Conservation (phyloP, 2,888 invertebrate species). For the Agrochola circellaris region DNA sequence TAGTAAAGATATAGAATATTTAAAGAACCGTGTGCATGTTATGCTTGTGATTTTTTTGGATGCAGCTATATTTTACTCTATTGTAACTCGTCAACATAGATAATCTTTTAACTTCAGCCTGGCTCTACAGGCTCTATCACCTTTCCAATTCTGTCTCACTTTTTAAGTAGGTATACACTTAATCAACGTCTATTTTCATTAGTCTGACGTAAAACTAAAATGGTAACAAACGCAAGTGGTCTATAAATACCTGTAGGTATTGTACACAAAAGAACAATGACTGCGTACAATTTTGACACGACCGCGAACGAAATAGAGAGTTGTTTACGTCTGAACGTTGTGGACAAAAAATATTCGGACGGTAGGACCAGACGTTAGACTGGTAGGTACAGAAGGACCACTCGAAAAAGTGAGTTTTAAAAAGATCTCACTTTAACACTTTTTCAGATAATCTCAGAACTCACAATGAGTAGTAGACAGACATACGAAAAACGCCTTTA, state of each 20-base stretch:
- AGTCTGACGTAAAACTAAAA: slow-evolving; percentile 39
- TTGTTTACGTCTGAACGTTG: slow-evolving; percentile 80
- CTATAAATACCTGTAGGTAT: slow-evolving; percentile 36
- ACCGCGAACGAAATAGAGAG: slow-evolving; percentile 80
- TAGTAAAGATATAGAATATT: too few species aligned
- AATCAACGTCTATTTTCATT: slow-evolving; percentile 38
- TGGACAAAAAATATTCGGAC: slow-evolving; percentile 74
- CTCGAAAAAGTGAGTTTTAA: background rate
- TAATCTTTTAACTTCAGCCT: too few species aligned
- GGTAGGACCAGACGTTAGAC: slow-evolving; percentile 32
- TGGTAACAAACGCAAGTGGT: slow-evolving; percentile 41
- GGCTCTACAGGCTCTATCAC: too few species aligned
- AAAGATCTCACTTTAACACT: background rate
- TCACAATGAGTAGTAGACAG: too few species aligned
- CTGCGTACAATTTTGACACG: slow-evolving; percentile 54
- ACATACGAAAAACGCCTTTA: too few species aligned
- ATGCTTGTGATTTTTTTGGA: background rate
- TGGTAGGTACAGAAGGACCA: slow-evolving; percentile 24
- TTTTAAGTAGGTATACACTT: background rate
- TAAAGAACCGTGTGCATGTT: too few species aligned
- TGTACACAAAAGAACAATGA: slow-evolving; percentile 59
- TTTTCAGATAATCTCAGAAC: background rate
- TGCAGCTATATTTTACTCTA: too few species aligned
- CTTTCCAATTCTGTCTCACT: background rate
- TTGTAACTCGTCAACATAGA: too few species aligned